These are phyloP conservation scores for Hirtodrosophila duncani DNA, from an alignment of 2,888 invertebrate genomes.

Conservation along the genomic window DNA sequence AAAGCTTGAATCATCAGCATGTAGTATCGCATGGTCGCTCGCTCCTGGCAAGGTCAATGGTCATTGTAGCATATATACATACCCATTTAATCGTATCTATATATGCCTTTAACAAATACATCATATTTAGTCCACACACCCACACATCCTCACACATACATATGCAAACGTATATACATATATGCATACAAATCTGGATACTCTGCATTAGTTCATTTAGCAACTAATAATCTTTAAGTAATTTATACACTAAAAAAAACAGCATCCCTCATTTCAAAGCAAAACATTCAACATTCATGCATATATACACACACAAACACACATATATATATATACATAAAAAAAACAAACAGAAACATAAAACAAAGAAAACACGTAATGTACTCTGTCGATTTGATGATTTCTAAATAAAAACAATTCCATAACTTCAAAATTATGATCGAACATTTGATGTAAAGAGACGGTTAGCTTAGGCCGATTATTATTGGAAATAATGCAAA, in stretches of 20 bases:
- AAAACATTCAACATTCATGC: constrained; percentile 22
- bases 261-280: too few relatives aligned
- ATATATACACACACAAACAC: constrained; percentile 26
- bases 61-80: background rate
- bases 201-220: constrained; percentile 57
- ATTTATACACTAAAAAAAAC: constrained; percentile 53
- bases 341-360: constrained; percentile 28
- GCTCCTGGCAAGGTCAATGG: too few relatives aligned
- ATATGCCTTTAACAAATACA: background rate
- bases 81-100: constrained; percentile 20
- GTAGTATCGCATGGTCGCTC: too few relatives aligned
- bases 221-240: constrained; percentile 66
- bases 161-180: constrained; percentile 8
- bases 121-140: constrained; percentile 23
- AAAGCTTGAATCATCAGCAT: too few relatives aligned
- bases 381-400: constrained; percentile 62
- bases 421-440: too few relatives aligned
- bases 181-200: constrained; percentile 25
- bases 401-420: constrained; percentile 65
- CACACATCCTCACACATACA: constrained; percentile 16
- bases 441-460: too few relatives aligned
- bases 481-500: too few relatives aligned
- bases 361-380: constrained; percentile 46
- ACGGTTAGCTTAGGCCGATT: too few relatives aligned
- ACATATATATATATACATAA: constrained; percentile 45